These are phyloP conservation scores for Myotis planiceps DNA, from an alignment of 2,797 vertebrate species.

Conservation along the genomic window DNA sequence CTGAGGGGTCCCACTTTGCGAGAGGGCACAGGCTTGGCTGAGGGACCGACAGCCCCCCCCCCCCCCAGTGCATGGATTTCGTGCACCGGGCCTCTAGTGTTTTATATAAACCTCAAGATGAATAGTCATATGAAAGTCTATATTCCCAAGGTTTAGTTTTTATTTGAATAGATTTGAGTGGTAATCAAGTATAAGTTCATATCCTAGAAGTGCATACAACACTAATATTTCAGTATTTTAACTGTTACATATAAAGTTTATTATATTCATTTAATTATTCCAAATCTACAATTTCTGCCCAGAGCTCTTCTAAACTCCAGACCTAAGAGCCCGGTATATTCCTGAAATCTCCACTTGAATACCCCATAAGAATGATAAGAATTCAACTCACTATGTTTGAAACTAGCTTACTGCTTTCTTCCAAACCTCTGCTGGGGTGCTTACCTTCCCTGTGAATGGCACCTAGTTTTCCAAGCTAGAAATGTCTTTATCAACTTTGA, in stretches of 20 bases:
- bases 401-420: background rate
- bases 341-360: background rate
- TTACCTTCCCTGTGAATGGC: background rate
- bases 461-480: background rate
- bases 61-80: too few relatives aligned
- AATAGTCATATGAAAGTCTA: background rate
- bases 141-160: background rate
- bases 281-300: background rate
- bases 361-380: background rate
- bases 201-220: background rate
- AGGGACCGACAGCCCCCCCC: too few relatives aligned
- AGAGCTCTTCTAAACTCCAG: background rate
- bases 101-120: background rate
- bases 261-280: background rate
- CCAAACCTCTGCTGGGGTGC: background rate
- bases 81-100: background rate
- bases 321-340: background rate
- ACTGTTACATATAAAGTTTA: background rate
- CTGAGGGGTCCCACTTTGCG: too few relatives aligned
- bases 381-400: background rate
- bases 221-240: background rate
- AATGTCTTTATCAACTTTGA: background rate
- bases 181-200: background rate
- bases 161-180: slow-evolving; percentile 2
- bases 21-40: too few relatives aligned